Evolutionary conservation across 37 sponge, comb jelly and placozoan species (phyloP).

Genomic region (Theonella swinhoei): DNA sequence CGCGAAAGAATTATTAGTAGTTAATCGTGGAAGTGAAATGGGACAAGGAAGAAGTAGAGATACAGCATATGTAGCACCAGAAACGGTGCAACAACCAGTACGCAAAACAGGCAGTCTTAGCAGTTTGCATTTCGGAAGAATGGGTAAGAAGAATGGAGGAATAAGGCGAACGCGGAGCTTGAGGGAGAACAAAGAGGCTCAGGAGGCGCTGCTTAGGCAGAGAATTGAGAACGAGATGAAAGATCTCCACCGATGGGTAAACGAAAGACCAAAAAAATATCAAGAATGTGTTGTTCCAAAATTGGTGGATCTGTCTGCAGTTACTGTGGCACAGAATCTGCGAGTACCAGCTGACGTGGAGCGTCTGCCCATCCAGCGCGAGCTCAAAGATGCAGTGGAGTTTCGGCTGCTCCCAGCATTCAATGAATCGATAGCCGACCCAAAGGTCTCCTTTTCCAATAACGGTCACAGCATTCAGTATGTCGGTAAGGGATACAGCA

Average conservation of each 20-base stretch:
- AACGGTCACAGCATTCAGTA: conserved; percentile 69
- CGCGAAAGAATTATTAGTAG: no score
- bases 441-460: conserved; percentile 63
- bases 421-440: conserved; percentile 42
- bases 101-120: conserved; percentile 57
- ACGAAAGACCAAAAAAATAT: conserved; percentile 22
- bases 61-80: conserved; percentile 33
- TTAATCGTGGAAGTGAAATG: no score
- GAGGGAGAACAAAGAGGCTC: conserved; percentile 47
- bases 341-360: conserved; percentile 44
- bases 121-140: conserved; percentile 34
- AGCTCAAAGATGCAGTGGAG: conserved; percentile 74
- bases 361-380: conserved; percentile 51
- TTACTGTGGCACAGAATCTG: conserved; percentile 34
- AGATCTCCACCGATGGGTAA: conserved; percentile 68
- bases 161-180: conserved; percentile 38
- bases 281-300: conserved; percentile 10
- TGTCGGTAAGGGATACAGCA: conserved; percentile 83
- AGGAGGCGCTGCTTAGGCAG: conserved; percentile 46
- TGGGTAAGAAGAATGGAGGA: conserved; percentile 15
- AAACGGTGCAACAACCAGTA: conserved; percentile 18
- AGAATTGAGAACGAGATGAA: conserved; percentile 64
- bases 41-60: conserved; percentile 60
- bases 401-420: conserved; percentile 75
- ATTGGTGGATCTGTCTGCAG: conserved; percentile 49